A percentile compares a stretch with the other conserved stretches of the same genome.
These are phyloP conservation scores for Balearica regulorum DNA, from an alignment of 2,797 vertebrate species.

Conservation along the genomic window DNA sequence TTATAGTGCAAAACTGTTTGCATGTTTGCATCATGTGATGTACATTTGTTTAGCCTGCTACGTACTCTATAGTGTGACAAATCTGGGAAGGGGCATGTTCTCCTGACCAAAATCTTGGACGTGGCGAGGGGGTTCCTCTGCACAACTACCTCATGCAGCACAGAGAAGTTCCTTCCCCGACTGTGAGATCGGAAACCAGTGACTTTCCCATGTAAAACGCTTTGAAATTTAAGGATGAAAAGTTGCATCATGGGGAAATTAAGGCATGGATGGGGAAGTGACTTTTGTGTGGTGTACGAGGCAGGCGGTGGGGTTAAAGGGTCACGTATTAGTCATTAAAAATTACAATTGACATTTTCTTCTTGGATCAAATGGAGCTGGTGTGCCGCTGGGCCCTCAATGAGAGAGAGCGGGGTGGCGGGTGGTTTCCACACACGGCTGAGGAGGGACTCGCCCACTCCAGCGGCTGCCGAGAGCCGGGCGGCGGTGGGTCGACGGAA, in stretches of 20 bases:
- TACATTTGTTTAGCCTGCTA: neutral
- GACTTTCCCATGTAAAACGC: neutral
- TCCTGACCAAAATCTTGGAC: neutral
- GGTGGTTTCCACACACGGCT: neutral
- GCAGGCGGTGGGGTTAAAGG: neutral
- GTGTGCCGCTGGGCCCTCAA: neutral
- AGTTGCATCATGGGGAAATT: neutral
- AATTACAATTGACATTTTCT: neutral
- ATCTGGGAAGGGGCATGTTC: neutral
- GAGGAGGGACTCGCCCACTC: neutral
- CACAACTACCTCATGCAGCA: neutral
- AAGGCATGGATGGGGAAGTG: neutral
- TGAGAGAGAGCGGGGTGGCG: rapidly evolving
- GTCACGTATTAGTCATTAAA: neutral
- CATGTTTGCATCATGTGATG: rapidly evolving
- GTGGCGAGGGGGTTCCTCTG: rapidly evolving
- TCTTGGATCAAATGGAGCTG: neutral
- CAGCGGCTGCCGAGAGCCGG: neutral
- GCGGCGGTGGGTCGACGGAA: neutral
- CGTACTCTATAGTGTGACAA: rapidly evolving
- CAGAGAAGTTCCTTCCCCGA: neutral
- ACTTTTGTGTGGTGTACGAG: neutral
- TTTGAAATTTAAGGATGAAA: neutral
- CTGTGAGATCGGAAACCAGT: rapidly evolving
- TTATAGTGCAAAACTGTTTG: neutral